phyloP scores from a whole-genome alignment of 1,140 invertebrate species.

The Antheraea pernyi region DNA sequence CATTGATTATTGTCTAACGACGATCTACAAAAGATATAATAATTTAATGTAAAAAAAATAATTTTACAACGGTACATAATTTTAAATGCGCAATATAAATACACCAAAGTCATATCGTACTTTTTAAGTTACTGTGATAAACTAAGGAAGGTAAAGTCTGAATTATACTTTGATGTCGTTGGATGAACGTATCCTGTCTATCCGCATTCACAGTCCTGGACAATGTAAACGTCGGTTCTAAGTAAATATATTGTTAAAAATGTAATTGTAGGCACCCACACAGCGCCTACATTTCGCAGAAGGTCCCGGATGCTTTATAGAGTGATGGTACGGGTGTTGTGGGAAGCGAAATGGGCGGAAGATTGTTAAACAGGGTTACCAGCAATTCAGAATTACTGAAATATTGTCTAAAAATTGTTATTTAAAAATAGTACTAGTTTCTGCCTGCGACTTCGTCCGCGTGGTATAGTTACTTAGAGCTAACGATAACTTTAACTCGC shows the following conservation, averaged over 20 bases:
- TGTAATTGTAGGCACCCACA: constrained; percentile 56
- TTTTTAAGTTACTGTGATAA: no score
- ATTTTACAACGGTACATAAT: no score
- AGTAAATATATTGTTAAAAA: constrained; percentile 57
- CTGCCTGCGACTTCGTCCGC: no score
- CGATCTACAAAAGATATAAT: no score
- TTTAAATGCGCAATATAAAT: no score
- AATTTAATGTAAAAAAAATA: no score
- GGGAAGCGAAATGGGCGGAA: constrained; percentile 67
- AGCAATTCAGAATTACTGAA: background rate
- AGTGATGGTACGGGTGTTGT: constrained; percentile 47
- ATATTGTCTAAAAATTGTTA: background rate
- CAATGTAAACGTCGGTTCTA: constrained; percentile 5
- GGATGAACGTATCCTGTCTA: background rate
- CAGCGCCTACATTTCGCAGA: constrained; percentile 66
- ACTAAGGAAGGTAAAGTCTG: background rate
- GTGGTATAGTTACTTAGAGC: no score
- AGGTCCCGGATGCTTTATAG: constrained; percentile 47
- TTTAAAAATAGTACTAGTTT: no score
- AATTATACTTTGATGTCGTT: background rate
- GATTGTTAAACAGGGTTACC: constrained; percentile 30
- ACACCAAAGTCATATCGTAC: no score
- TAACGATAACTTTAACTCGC: no score
- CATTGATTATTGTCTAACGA: no score
- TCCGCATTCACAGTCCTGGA: background rate